Evolutionary conservation across 2,113 vertebrate genomes (phyloP), one percentile per base, ranked within the genome.

Genomic region (Siniperca chuatsi): DNA sequence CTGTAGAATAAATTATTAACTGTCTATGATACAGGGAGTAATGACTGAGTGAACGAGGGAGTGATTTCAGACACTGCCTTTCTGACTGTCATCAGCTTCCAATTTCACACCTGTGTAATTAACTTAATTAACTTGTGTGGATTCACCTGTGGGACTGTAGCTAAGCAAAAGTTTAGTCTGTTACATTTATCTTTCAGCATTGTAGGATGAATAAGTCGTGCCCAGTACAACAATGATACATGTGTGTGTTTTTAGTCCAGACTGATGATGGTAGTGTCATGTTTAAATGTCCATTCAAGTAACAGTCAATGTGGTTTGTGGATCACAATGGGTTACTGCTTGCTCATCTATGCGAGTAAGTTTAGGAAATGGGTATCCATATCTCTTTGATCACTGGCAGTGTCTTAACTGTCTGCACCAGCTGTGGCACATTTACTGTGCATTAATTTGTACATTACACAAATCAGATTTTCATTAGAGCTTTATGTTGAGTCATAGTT

Each of bases 381-480:
- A 33, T 73, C 60, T 20, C 48, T 78, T 44, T 46, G 33, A 70
- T 61, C 65, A 10, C 62, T 69, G 55, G 58, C 42, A 54, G 58
- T 12, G 65, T n/a, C 52, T 80, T 4, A 44, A 3, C 48, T 35
- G 16, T 42, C 5, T 54, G 44, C 23, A 42, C 35, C 48, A 77
- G 70, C 64, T 55, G 57, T 48, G 21, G 35, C 15, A 69, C 64
- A 69, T 37, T 58, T n/a, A 25, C 44, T 35, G n/a, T 7, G 33
- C 55, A 68, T 84, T 52, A 2, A 72, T 58, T 33, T 35, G 48
- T 6, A 25, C 57, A 16, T 57, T 35, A n/a, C n/a, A 46, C 13
- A 71, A 50, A 81, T 62, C 7, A 37, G 11, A 75, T 13, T 23
- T 42, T 48, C 23, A 55, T 42, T 40, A 33, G 33, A 23, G 33